A percentile compares a stretch with the other conserved stretches of the same genome.
Conservation (phyloP, 2,113 vertebrate genomes). For the Glaucidium brasilianum region DNA sequence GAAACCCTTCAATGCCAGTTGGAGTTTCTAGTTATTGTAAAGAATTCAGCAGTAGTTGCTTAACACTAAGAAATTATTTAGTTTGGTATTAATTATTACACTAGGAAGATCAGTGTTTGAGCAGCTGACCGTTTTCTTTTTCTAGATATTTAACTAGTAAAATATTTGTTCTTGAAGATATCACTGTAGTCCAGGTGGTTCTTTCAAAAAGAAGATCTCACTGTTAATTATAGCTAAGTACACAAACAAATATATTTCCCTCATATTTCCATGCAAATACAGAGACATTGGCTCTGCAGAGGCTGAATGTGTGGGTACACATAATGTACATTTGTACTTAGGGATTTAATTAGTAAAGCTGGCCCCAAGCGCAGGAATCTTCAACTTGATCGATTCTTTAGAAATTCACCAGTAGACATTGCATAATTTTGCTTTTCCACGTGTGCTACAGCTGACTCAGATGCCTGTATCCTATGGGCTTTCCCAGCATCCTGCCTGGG, state of each 20-base stretch:
- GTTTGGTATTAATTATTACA: neutral
- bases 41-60: neutral
- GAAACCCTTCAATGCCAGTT: neutral
- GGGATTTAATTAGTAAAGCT: neutral
- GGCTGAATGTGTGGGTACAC: neutral
- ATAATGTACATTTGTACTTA: neutral
- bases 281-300: neutral
- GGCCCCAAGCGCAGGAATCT: neutral
- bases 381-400: neutral
- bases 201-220: neutral
- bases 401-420: neutral
- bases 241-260: neutral
- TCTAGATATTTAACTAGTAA: neutral
- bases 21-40: neutral
- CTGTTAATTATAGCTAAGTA: neutral
- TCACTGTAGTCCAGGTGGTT: neutral
- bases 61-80: neutral
- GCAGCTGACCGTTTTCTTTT: neutral
- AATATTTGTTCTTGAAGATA: neutral
- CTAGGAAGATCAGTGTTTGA: neutral
- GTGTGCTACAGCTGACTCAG: neutral
- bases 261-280: neutral
- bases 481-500: neutral
- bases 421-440: neutral
- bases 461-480: neutral